Evolutionary conservation across 2,888 invertebrate genomes (phyloP), one percentile per base, ranked within the genome.

Genomic region (Dolichomitus sp.): DNA sequence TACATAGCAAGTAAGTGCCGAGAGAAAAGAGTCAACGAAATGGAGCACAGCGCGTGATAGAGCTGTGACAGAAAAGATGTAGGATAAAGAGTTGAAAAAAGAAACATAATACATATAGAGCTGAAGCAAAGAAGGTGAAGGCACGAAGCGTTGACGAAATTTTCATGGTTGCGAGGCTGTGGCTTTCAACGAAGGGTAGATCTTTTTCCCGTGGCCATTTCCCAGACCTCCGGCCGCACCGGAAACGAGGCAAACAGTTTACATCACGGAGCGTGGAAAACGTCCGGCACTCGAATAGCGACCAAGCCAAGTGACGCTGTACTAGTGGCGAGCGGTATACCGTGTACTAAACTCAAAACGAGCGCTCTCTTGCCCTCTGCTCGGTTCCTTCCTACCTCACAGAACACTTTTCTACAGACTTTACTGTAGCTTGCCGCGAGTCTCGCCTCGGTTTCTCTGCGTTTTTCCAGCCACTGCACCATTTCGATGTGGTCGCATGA

Each of bases 231-330:
- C 1, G 89, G 54, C 19, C 17, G 63, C 14, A 27, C 33, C 54
- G 90, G 89, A 90, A 90, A 86, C 87, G 87, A 84, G 81, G 88
- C 87, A 88, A 91, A 91, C 89, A 87, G 90, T 89, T 91, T 91
- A 91, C 89, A 89, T 88, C 89, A 75, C 85, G 80, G 84, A 84
- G 80, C 68, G 42, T 54, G 23, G 83, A 66, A 79, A 59, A 83
- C 69, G 80, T 77, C 85, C 66, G 54, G 79, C 69, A 76, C 78
- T 78, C 79, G 83, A 87, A 85, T 77, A 81, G 72, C 76, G 57
- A 76, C 45, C 68, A 57, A 63, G 50, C 30, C 52, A 17, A 73
- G 73, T 80, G 52, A 80, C 75, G 78, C 57, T 83, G 59, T 81
- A 79, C 76, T 50, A 75, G 75, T 74, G 66, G 83, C 82, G 75